Evolutionary conservation across 2,797 vertebrate genomes (phyloP).

Genomic region (Mus spretus): DNA sequence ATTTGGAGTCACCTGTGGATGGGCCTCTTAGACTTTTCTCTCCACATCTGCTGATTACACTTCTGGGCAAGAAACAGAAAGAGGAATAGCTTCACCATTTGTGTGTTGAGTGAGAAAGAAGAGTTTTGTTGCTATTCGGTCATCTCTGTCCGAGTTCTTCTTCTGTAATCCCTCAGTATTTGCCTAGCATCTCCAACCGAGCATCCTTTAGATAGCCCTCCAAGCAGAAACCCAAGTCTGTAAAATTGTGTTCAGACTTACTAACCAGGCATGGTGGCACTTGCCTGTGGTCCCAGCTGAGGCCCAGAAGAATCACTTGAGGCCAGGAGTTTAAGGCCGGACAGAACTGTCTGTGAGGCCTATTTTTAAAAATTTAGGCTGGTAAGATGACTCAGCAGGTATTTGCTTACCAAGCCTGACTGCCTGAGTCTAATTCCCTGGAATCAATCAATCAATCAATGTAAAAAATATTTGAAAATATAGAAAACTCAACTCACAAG

Average conservation of each 20-base stretch:
- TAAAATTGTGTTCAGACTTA: not conserved
- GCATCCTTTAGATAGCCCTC: conserved; percentile 15
- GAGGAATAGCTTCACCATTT: not conserved
- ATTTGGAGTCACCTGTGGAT: not conserved
- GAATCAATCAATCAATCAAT: not conserved
- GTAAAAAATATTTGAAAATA: not conserved
- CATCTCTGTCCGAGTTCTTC: not conserved
- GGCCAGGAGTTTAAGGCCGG: not conserved
- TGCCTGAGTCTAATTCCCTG: not conserved
- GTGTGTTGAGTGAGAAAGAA: conserved; percentile 29
- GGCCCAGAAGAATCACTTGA: not conserved
- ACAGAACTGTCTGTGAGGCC: not conserved
- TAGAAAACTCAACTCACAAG: not conserved
- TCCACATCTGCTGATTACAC: not conserved
- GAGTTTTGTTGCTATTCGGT: not conserved
- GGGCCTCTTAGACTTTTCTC: conserved; percentile 25
- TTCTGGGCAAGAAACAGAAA: conserved; percentile 34
- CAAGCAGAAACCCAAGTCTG: not conserved
- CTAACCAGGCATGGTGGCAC: not conserved
- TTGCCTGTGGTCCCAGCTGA: not conserved
- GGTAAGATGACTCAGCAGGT: not conserved
- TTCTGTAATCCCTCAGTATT: not conserved
- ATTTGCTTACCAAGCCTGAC: not conserved
- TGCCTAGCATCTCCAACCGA: not conserved
- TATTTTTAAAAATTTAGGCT: not conserved